Evolutionary conservation across 2,888 invertebrate species (phyloP).

Genomic region (Nasonovia ribisnigri): DNA sequence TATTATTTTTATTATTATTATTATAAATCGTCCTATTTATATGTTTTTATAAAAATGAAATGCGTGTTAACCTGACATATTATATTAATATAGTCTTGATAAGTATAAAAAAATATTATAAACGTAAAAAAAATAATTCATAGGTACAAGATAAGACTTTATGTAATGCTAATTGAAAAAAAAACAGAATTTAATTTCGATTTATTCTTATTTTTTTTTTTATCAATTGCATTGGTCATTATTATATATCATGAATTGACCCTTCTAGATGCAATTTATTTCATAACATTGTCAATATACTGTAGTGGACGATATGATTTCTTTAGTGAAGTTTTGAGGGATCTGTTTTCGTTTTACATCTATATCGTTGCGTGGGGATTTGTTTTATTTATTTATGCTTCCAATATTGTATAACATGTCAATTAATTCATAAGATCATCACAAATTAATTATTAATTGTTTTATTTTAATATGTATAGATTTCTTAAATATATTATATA

Average conservation of each 20-base stretch:
- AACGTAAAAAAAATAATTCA: constrained; percentile 17
- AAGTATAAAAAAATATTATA: constrained; percentile 33
- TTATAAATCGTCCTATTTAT: constrained; percentile 62
- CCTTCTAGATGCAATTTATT: constrained; percentile 41
- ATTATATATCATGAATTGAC: not conserved
- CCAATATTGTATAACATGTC: constrained; percentile 54
- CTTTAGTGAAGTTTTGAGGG: constrained; percentile 40
- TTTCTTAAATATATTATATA: constrained; percentile 1
- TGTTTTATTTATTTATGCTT: constrained; percentile 61
- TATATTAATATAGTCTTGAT: constrained; percentile 60
- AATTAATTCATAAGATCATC: constrained; percentile 60
- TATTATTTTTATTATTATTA: constrained; percentile 59
- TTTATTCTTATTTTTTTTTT: constrained; percentile 16
- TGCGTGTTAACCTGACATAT: constrained; percentile 57
- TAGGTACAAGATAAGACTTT: constrained; percentile 23
- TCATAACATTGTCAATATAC: not conserved
- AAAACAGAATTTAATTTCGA: constrained; percentile 22
- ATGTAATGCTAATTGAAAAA: constrained; percentile 23
- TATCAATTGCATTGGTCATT: constrained; percentile 23
- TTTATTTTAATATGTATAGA: constrained; percentile 34
- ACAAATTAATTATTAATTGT: constrained; percentile 60
- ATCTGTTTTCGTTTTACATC: constrained; percentile 36
- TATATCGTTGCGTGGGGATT: constrained; percentile 21
- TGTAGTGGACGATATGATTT: constrained; percentile 7
- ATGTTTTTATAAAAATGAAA: constrained; percentile 50